Evolutionary conservation across 2,888 invertebrate species (phyloP).

Genomic region (Brachypalpus laphriformis): DNA sequence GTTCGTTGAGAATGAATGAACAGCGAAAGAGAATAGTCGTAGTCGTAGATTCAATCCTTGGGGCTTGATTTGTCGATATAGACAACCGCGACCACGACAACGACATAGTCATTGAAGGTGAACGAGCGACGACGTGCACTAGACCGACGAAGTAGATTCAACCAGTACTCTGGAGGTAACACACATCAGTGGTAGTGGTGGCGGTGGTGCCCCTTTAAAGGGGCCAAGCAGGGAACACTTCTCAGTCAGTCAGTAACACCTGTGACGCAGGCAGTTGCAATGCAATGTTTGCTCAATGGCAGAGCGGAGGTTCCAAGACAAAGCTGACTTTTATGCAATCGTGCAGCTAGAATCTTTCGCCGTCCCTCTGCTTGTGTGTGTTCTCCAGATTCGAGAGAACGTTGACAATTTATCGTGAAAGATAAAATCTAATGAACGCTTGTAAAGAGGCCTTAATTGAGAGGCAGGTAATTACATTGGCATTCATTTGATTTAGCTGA

Average conservation of each 20-base stretch:
- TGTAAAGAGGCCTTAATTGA: constrained; percentile 71
- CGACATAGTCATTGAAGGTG: constrained; percentile 39
- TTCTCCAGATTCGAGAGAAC: constrained; percentile 42
- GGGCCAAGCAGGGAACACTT: not conserved
- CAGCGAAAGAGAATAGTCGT: constrained; percentile 21
- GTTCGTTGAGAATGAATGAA: constrained; percentile 39
- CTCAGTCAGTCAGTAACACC: constrained; percentile 47
- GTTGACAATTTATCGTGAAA: constrained; percentile 72
- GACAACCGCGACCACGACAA: constrained; percentile 20
- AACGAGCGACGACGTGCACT: constrained; percentile 44
- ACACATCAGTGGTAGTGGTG: constrained; percentile 55
- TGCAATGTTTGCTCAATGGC: constrained; percentile 57
- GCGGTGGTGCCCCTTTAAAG: no score
- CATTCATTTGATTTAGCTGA: constrained; percentile 72
- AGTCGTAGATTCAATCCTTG: constrained; percentile 48
- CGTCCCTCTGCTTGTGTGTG: not conserved
- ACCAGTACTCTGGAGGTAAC: constrained; percentile 24
- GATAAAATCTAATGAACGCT: constrained; percentile 72
- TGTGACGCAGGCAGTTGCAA: constrained; percentile 41
- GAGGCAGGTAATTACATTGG: constrained; percentile 69
- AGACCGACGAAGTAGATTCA: constrained; percentile 22
- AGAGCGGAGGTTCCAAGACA: constrained; percentile 38
- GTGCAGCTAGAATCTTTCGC: constrained; percentile 27
- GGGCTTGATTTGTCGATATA: constrained; percentile 48
- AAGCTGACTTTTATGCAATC: constrained; percentile 29